Base-by-base conservation (phyloP, 1,140 invertebrate species). In the Euwallacea fornicatus region DNA sequence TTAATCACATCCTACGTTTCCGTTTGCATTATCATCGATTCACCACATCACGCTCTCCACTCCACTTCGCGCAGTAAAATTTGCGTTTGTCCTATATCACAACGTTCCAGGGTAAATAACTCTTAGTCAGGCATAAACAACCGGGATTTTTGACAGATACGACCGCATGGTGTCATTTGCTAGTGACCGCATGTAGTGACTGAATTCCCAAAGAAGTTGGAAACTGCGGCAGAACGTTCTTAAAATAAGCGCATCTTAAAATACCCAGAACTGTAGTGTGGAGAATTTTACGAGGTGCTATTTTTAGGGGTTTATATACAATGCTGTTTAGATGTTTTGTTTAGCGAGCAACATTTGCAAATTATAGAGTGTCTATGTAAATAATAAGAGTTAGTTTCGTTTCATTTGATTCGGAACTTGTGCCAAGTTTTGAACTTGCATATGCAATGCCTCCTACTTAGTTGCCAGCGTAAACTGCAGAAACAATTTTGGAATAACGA, bases 261-360 rank as follows among this genome's bases (percentile, higher is more conserved):
- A 65, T 58, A 66, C 21, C 53, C 53, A 11, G 54, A 42, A 42
- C 43, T 58, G 65, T 42, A 66, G 65, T 16, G 54, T 54, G 42
- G 63, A 65, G 47, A 65, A 66, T 66, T 66, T 66, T 58, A 66
- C 54, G 65, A 58, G 21, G 41, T 7, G 21, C 65, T 66, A 66
- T 66, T 66, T 66, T 66, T 66, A 66, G 65, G 55, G 65, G 65
- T 66, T 66, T 66, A 66, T 58, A 58, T 43, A 66, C 65, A 66
- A 58, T 15, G 58, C 15, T 66, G 65, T 65, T 65, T 65, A 54
- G 63, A 54, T 66, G 65, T 66, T 66, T 54, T 58, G 65, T 58
- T 65, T 65, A 42, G 47, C 21, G 21, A 41, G 43, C 50, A 53
- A 54, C 47, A 43, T 65, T 65, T 42, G n/a, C 21, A 65, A 54